Evolutionary conservation across 2,888 invertebrate genomes (phyloP).

Genomic region (Disparrhopalites patrizii): DNA sequence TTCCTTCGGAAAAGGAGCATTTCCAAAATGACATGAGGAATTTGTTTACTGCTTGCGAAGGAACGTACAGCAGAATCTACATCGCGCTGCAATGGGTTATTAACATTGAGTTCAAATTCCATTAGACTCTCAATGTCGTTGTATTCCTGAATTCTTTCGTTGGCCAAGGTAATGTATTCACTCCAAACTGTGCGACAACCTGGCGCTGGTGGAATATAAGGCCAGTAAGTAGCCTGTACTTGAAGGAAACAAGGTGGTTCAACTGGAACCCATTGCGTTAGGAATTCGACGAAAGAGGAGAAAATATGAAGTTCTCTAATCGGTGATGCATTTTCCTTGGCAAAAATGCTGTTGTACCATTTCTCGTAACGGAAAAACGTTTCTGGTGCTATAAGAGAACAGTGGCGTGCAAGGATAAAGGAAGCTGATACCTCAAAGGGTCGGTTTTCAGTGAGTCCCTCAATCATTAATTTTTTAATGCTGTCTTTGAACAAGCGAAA

Average conservation of each 20-base stretch:
- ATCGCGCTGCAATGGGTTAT: slow-evolving; percentile 43
- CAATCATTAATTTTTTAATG: slow-evolving; percentile 32
- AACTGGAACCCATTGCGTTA: slow-evolving; percentile 36
- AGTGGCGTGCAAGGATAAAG: slow-evolving; percentile 45
- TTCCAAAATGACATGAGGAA: slow-evolving; percentile 36
- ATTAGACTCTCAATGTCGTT: slow-evolving; percentile 43
- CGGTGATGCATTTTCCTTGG: slow-evolving; percentile 38
- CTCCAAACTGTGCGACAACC: slow-evolving; percentile 38
- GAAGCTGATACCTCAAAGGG: slow-evolving; percentile 33
- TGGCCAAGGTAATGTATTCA: slow-evolving; percentile 39
- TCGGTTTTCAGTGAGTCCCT: slow-evolving; percentile 31
- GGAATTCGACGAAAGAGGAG: slow-evolving; percentile 31
- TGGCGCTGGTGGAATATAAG: slow-evolving; percentile 35
- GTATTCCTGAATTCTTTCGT: slow-evolving; percentile 41
- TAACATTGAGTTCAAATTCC: slow-evolving; percentile 40
- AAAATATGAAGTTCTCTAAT: slow-evolving; percentile 37
- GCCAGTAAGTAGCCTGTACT: slow-evolving; percentile 42
- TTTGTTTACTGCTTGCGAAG: slow-evolving; percentile 31
- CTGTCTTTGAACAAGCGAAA: slow-evolving; percentile 34
- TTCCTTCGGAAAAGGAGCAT: slow-evolving; percentile 39
- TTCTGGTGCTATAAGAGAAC: slow-evolving; percentile 39
- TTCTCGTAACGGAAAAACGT: slow-evolving; percentile 43
- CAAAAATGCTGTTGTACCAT: slow-evolving; percentile 43
- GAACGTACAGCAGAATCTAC: slow-evolving; percentile 38
- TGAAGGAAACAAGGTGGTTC: slow-evolving; percentile 46